Conservation (phyloP, 2,797 vertebrate genomes). For the Gymnoscopelus braueri region DNA sequence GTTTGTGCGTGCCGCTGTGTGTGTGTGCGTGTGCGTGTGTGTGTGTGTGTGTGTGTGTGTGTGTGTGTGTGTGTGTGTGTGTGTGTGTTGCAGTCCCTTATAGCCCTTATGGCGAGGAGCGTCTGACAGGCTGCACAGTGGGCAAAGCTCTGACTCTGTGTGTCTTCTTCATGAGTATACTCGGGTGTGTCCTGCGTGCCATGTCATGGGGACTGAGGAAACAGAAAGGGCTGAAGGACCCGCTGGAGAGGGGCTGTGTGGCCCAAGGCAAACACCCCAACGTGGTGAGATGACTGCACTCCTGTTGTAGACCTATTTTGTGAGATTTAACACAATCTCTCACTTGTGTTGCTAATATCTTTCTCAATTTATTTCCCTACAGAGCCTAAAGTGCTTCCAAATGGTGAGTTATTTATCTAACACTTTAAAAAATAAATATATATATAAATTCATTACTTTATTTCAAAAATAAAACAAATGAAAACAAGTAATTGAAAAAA, state of each 20-base stretch:
- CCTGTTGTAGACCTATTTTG: too few species aligned
- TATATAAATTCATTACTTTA: too few species aligned
- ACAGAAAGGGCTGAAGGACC: constrained; percentile 65
- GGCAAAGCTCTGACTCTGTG: constrained; percentile 73
- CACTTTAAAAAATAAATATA: too few species aligned
- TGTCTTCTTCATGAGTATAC: constrained; percentile 61
- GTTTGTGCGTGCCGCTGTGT: not conserved
- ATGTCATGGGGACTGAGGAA: constrained; percentile 71
- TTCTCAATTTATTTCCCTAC: constrained; percentile 30
- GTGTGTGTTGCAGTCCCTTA: constrained; percentile 67
- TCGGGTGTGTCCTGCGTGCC: constrained; percentile 61
- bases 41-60: constrained; percentile 30
- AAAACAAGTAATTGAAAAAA: too few species aligned
- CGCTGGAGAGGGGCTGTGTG: constrained; percentile 76
- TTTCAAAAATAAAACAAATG: too few species aligned
- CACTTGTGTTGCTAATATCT: constrained; percentile 28
- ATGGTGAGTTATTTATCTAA: constrained; percentile 64
- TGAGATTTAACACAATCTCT: too few species aligned
- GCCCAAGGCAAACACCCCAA: constrained; percentile 87
- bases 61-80: constrained; percentile 7
- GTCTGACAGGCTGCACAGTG: constrained; percentile 65
- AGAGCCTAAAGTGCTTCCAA: constrained; percentile 80
- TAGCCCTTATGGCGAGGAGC: constrained; percentile 62
- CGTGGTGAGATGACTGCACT: constrained; percentile 77
- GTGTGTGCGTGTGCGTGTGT: not conserved